These are phyloP conservation scores for Aricia agestis DNA, from an alignment of 1,140 invertebrate species.

Conservation along the genomic window DNA sequence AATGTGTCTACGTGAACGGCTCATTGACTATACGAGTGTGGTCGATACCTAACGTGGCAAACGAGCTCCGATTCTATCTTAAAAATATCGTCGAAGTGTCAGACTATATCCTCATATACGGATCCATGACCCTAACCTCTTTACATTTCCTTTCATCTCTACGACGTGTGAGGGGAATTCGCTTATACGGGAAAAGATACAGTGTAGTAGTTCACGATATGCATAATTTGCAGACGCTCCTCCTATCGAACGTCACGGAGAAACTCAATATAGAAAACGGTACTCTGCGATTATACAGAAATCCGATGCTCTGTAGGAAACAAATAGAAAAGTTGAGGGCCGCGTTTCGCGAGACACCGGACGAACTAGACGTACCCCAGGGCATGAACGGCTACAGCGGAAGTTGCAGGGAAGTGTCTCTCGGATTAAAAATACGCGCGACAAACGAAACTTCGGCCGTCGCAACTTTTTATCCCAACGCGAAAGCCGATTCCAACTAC, in stretches of 20 bases:
- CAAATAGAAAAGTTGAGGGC: conserved; percentile 79
- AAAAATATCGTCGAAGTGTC: conserved; percentile 84
- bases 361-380: conserved; percentile 38
- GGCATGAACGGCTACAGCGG: conserved; percentile 57
- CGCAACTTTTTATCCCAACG: conserved; percentile 39
- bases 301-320: conserved; percentile 83
- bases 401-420: conserved; percentile 42
- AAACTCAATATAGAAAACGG: conserved; percentile 78
- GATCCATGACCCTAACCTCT: conserved; percentile 84
- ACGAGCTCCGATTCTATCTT: conserved; percentile 84
- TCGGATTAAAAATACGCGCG: conserved; percentile 40
- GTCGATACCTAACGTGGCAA: conserved; percentile 74
- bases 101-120: conserved; percentile 84
- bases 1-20: conserved; percentile 71
- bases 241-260: conserved; percentile 65
- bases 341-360: conserved; percentile 41
- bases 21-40: conserved; percentile 52
- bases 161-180: conserved; percentile 54
- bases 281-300: conserved; percentile 83
- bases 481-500: conserved; percentile 38
- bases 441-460: conserved; percentile 48
- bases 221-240: conserved; percentile 81
- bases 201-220: conserved; percentile 85
- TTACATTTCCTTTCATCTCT: conserved; percentile 88
- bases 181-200: conserved; percentile 75